Evolutionary conservation across 2,797 vertebrate species (phyloP), one percentile per base, ranked within the genome.

Genomic region (Pteropus rufus): DNA sequence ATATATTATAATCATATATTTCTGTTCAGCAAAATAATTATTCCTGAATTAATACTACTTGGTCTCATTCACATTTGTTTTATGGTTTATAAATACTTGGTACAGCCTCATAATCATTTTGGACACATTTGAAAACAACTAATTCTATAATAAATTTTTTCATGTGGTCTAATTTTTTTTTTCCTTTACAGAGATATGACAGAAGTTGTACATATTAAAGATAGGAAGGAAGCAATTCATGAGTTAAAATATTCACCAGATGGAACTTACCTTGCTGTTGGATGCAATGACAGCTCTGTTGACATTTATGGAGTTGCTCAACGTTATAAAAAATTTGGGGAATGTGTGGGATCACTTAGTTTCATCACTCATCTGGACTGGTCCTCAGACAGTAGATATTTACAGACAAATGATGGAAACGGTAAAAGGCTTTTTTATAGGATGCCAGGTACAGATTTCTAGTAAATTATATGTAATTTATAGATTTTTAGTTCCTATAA

Each of bases 301-400:
- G 99, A 99, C 97, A 98, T 99, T 94, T 99, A 99, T 67, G 99
- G 99, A 0, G 99, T 99, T 97, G 99, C 99, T 97, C 99, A 99
- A 98, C 98, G 99, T 86, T 99, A 99, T 98, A 99, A 99, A 98
- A 99, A 99, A 97, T 99, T 99, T 97, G 99, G 99, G 4, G 99
- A 99, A 97, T 99, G 99, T 98, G 95, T 99, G 75, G 99, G 99
- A 95, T 99, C 99, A 86, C 98, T 97, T 96, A 99, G 99, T 97
- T 99, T 99, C 98, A 99, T 99, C 97, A 99, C 99, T 11, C 99
- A 99, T 97, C 99, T 99, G 99, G 99, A 99, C 97, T 99, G 99
- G 99, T 99, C 99, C 73, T 99, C 99, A 0, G 99, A 99, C 98
- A 99, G 99, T 98, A 99, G 99, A 98, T 99, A 99, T 94, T 98